Evolutionary conservation across 2,888 invertebrate species (phyloP).

Genomic region (Antheraea assamensis): DNA sequence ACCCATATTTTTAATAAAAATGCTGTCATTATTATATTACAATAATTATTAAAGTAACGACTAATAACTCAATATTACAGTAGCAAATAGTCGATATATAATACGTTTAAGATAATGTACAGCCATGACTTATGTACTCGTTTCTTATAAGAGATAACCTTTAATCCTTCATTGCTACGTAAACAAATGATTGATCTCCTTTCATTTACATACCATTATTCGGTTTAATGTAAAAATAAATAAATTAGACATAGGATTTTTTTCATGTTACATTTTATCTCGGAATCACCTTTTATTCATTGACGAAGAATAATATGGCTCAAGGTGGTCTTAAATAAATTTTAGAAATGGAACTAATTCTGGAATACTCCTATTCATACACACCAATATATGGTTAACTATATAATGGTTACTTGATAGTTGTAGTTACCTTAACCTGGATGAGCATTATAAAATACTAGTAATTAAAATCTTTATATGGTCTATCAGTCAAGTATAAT

Average conservation of each 20-base stretch:
- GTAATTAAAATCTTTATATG: background rate
- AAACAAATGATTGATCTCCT: constrained; percentile 41
- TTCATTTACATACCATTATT: constrained; percentile 17
- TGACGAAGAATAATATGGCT: background rate
- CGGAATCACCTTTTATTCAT: background rate
- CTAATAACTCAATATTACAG: constrained; percentile 2
- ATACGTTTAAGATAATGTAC: background rate
- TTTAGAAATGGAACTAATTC: too few relatives aligned
- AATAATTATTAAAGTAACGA: background rate
- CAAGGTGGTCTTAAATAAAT: too few relatives aligned
- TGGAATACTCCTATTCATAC: too few relatives aligned
- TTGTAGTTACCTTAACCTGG: too few relatives aligned
- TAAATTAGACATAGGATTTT: background rate
- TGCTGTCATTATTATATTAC: background rate
- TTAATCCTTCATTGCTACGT: constrained; percentile 46
- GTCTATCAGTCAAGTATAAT: too few relatives aligned
- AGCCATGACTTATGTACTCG: constrained; percentile 58
- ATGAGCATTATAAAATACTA: too few relatives aligned
- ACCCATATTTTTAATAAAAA: constrained; percentile 7
- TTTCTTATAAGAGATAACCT: constrained; percentile 68
- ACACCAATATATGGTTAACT: too few relatives aligned
- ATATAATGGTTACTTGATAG: too few relatives aligned
- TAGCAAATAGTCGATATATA: constrained; percentile 46
- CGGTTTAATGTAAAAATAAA: background rate
- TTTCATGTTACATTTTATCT: background rate